phyloP scores from a whole-genome alignment of 2,888 invertebrate genomes.

The Drosophila tanythrix region DNA sequence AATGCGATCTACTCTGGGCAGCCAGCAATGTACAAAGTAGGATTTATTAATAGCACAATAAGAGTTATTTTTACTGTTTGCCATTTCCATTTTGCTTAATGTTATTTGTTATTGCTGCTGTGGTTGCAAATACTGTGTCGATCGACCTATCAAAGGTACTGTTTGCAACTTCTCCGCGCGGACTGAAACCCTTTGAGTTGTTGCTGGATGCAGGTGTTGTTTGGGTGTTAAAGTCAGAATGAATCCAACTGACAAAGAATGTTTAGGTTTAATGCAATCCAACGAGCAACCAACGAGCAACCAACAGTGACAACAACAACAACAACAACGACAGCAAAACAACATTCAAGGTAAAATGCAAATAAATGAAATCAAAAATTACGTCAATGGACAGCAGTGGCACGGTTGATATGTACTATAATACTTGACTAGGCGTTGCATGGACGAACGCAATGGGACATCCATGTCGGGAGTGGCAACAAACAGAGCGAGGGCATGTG shows the following conservation, averaged over 20 bases:
- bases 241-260: constrained; percentile 14
- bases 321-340: background rate
- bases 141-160: constrained; percentile 10
- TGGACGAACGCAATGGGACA: constrained; percentile 22
- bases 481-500: constrained; percentile 20
- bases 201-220: constrained; percentile 3
- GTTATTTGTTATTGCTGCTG: background rate
- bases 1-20: background rate
- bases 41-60: background rate
- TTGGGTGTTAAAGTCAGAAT: constrained; percentile 31
- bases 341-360: constrained; percentile 62
- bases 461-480: constrained; percentile 18
- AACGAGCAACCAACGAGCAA: background rate
- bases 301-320: background rate
- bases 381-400: constrained; percentile 32
- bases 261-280: constrained; percentile 9
- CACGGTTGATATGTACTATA: background rate
- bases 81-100: no score
- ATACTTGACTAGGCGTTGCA: constrained; percentile 7
- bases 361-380: constrained; percentile 59
- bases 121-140: constrained; percentile 1
- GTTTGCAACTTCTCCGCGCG: constrained; percentile 17
- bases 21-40: background rate
- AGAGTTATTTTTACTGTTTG: background rate
- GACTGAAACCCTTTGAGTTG: constrained; percentile 14